Percentiles rank a stretch among this genome's conserved stretches.
phyloP scores from a whole-genome alignment of 2,113 vertebrate species.

The Collichthys lucidus region DNA sequence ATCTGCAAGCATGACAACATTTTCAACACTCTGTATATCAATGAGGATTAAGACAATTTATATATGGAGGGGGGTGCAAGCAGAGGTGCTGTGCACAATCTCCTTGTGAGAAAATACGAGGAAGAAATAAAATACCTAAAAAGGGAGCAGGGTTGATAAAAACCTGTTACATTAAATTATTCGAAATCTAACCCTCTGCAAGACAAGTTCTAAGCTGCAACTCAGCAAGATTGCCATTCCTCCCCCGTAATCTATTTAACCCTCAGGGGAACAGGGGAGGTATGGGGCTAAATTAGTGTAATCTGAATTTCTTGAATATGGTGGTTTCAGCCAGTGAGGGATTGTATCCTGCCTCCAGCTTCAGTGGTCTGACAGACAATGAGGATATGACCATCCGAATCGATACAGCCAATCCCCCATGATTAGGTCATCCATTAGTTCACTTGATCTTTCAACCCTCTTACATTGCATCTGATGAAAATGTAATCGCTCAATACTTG shows the following conservation, averaged over 20 bases:
- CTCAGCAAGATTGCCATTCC: slow-evolving; percentile 74
- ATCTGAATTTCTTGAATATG: slow-evolving; percentile 74
- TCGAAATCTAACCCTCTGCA: slow-evolving; percentile 57
- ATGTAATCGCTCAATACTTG: slow-evolving; percentile 74
- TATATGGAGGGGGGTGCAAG: slow-evolving; percentile 28
- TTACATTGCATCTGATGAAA: slow-evolving; percentile 73
- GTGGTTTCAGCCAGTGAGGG: slow-evolving; percentile 62
- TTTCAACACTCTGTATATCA: slow-evolving; percentile 66
- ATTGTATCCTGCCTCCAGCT: slow-evolving; percentile 54
- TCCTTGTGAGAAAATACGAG: slow-evolving; percentile 35
- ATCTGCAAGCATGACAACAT: slow-evolving; percentile 75
- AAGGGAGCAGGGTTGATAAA: slow-evolving; percentile 49
- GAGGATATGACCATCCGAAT: slow-evolving; percentile 72
- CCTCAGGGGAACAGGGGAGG: slow-evolving; percentile 63
- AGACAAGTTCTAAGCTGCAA: slow-evolving; percentile 73
- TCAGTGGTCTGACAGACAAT: slow-evolving; percentile 66
- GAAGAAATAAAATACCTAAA: slow-evolving; percentile 40
- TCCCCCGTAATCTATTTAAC: slow-evolving; percentile 74
- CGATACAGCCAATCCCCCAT: slow-evolving; percentile 74
- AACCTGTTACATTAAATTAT: slow-evolving; percentile 70
- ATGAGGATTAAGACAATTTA: slow-evolving; percentile 69
- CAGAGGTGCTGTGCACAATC: slow-evolving; percentile 27
- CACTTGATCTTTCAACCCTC: slow-evolving; percentile 76
- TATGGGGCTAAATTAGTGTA: slow-evolving; percentile 72
- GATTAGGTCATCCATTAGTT: slow-evolving; percentile 82